Evolutionary conservation across 35 echinoderm and acorn worm species (phyloP).

Genomic region (Apostichopus parvimensis): DNA sequence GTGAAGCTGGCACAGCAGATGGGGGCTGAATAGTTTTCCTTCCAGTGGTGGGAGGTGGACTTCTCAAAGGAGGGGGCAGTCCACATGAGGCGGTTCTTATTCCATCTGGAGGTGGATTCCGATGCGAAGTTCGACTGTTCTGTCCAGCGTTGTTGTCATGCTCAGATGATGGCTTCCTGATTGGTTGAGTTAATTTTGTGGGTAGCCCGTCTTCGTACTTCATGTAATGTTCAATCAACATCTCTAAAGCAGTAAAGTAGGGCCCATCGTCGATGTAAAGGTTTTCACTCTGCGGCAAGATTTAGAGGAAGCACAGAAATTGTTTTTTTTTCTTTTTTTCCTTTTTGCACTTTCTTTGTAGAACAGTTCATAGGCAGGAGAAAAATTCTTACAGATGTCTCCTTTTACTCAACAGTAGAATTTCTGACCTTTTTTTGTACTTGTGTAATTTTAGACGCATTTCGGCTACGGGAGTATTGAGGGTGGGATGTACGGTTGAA

Average conservation of each 20-base stretch:
- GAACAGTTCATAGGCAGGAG: too few species aligned
- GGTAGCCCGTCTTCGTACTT: conserved; percentile 73
- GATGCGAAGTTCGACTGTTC: not conserved
- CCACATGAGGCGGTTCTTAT: not conserved
- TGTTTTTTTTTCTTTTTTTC: too few species aligned
- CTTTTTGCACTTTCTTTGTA: too few species aligned
- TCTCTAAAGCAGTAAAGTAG: conserved; percentile 57
- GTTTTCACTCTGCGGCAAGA: conserved; percentile 25
- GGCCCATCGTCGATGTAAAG: conserved; percentile 69
- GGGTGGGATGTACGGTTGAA: too few species aligned
- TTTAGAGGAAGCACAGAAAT: not conserved
- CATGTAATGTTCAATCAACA: conserved; percentile 66
- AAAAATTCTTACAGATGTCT: too few species aligned
- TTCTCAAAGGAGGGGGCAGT: not conserved
- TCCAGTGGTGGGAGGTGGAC: not conserved
- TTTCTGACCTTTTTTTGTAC: too few species aligned
- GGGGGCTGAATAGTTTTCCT: not conserved
- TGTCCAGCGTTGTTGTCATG: not conserved
- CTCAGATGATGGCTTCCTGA: conserved; percentile 5
- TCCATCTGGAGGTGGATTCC: conserved; percentile 4
- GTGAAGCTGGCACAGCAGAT: not conserved
- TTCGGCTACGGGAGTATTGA: too few species aligned
- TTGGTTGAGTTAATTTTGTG: conserved; percentile 46
- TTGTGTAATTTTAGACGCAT: too few species aligned
- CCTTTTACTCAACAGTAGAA: too few species aligned